A percentile compares a stretch with the other conserved stretches of the same genome.
Conservation (phyloP, 2,888 invertebrate genomes). For the Scrobipalpa atriplicella region DNA sequence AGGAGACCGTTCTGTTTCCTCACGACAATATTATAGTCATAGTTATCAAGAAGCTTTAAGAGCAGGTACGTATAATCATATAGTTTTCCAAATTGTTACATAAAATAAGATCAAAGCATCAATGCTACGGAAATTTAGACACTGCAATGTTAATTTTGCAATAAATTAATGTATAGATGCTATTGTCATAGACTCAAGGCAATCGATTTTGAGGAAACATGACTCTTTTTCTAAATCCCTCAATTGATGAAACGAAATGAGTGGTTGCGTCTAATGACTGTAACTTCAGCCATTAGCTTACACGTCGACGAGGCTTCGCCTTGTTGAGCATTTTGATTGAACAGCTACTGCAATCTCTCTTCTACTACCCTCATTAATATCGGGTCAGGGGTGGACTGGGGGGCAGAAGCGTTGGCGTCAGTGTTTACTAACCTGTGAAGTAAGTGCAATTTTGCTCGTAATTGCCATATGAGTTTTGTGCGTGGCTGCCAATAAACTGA, state of each 20-base stretch:
- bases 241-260: conserved; percentile 34
- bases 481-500: conserved; percentile 83
- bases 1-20: too few species aligned
- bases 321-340: conserved; percentile 72
- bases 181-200: conserved; percentile 49
- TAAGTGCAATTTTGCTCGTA: conserved; percentile 83
- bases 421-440: conserved; percentile 82
- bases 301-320: conserved; percentile 67
- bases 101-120: conserved; percentile 35
- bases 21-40: too few species aligned
- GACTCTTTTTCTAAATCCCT: neutral
- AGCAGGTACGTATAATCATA: too few species aligned
- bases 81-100: conserved; percentile 2
- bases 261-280: conserved; percentile 54
- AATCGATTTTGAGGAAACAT: conserved; percentile 39
- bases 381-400: conserved; percentile 83
- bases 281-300: conserved; percentile 75
- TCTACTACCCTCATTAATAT: conserved; percentile 83
- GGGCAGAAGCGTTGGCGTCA: conserved; percentile 78
- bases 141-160: conserved; percentile 59
- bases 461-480: conserved; percentile 83
- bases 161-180: conserved; percentile 53
- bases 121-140: conserved; percentile 59
- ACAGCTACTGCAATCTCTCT: conserved; percentile 81
- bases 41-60: too few species aligned